These are phyloP conservation scores for Gouania willdenowi DNA, from an alignment of 2,797 vertebrate species.

Conservation along the genomic window DNA sequence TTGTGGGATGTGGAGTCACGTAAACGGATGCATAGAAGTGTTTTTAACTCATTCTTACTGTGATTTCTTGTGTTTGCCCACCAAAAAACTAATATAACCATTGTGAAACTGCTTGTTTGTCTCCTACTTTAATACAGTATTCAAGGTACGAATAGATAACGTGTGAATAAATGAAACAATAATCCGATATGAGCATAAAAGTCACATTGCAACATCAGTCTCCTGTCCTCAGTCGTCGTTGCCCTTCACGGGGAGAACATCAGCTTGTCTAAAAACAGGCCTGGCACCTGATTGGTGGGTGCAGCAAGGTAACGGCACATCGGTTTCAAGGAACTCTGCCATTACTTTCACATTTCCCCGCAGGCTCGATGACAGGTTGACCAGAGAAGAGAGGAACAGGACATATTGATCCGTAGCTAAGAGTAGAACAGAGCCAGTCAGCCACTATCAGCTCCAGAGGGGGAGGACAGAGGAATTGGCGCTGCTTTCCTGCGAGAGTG, in stretches of 20 bases:
- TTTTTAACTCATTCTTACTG: too few species aligned
- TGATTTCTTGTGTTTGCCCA: too few species aligned
- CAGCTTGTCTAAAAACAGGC: slow-evolving; percentile 23
- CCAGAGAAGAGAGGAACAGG: slow-evolving; percentile 47
- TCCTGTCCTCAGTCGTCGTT: background rate
- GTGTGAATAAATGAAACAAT: too few species aligned
- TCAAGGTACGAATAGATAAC: too few species aligned
- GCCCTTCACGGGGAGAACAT: slow-evolving; percentile 5
- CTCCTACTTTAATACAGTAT: too few species aligned
- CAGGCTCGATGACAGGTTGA: slow-evolving; percentile 48
- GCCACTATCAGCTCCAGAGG: slow-evolving; percentile 40
- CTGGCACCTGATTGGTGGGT: slow-evolving; percentile 31
- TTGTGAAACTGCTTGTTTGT: too few species aligned
- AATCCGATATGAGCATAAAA: too few species aligned
- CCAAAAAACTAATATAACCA: too few species aligned
- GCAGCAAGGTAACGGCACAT: slow-evolving; percentile 7
- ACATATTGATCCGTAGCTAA: slow-evolving; percentile 62
- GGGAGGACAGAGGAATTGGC: slow-evolving; percentile 51
- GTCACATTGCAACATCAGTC: too few species aligned
- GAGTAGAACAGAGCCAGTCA: slow-evolving; percentile 51
- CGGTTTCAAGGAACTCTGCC: slow-evolving; percentile 41
- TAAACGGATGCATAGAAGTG: too few species aligned
- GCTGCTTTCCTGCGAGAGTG: slow-evolving; percentile 43
- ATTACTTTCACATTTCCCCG: slow-evolving; percentile 44
- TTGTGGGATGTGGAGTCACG: too few species aligned